Percentiles rank a stretch among this genome's conserved stretches.
phyloP scores from a whole-genome alignment of 2,888 invertebrate genomes.

The Philhelius pedissequus region DNA sequence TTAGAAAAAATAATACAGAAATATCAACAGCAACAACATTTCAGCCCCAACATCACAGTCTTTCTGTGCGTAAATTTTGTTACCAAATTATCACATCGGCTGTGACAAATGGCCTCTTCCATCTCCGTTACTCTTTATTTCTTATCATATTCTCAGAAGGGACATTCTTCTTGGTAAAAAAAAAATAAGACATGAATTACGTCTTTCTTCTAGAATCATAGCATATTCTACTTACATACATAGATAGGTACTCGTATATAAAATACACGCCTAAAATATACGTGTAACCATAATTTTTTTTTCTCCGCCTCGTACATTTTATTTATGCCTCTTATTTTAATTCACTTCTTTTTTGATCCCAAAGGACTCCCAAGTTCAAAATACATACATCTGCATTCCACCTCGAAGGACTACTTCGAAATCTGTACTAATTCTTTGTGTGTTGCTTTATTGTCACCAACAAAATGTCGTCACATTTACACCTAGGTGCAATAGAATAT shows the following conservation, averaged over 20 bases:
- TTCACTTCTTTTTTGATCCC: conserved; percentile 43
- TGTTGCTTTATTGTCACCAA: conserved; percentile 59
- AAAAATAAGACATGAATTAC: conserved; percentile 43
- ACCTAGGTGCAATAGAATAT: conserved; percentile 56
- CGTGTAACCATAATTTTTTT: background rate
- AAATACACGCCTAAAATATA: background rate
- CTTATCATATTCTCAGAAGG: conserved; percentile 30
- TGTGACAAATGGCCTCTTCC: conserved; percentile 65
- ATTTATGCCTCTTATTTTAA: conserved; percentile 33
- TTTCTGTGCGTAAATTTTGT: conserved; percentile 27
- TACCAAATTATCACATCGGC: conserved; percentile 67
- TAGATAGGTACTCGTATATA: background rate
- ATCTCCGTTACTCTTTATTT: conserved; percentile 34
- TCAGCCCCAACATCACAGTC: background rate
- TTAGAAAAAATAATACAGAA: conserved; percentile 1
- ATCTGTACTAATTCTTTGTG: conserved; percentile 59
- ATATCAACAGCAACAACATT: conserved; percentile 13
- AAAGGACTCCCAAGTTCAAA: conserved; percentile 27
- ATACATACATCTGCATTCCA: no score
- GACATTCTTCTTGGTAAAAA: conserved; percentile 35
- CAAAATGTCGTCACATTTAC: conserved; percentile 64
- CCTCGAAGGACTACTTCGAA: conserved; percentile 52
- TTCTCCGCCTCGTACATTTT: background rate
- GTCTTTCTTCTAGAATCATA: conserved; percentile 12
- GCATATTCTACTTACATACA: conserved; percentile 27